Percentiles rank a stretch among this genome's conserved stretches.
Evolutionary conservation across 1,140 invertebrate species (phyloP).

Genomic region (Drosophila ironensis): DNA sequence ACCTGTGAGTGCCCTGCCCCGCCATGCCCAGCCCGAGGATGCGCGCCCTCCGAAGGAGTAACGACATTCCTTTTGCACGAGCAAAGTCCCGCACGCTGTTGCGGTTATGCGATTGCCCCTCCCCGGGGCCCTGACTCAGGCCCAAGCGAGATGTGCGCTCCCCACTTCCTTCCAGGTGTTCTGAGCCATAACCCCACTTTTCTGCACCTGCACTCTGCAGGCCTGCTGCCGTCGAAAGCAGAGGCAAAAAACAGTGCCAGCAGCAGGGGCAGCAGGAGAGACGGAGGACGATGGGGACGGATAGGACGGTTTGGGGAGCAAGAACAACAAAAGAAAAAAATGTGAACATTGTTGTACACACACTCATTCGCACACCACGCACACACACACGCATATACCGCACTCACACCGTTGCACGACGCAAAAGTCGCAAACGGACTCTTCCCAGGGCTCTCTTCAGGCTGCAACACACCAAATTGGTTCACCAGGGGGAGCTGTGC

Average conservation of each 20-base stretch:
- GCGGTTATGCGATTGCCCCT: conserved; percentile 26
- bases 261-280: conserved; percentile 10
- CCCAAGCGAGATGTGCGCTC: no score
- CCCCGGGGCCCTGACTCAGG: no score
- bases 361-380: conserved; percentile 31
- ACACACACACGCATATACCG: conserved; percentile 33
- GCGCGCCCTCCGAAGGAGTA: no score
- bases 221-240: no score
- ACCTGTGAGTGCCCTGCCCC: no score
- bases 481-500: not conserved
- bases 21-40: conserved; percentile 41
- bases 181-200: conserved; percentile 68
- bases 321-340: conserved; percentile 79
- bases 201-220: conserved; percentile 73
- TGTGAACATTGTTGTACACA: conserved; percentile 76
- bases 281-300: conserved; percentile 50
- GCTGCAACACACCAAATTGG: no score
- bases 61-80: no score
- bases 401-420: conserved; percentile 23
- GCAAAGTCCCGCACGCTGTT: no score
- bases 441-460: no score
- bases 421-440: conserved; percentile 64
- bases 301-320: conserved; percentile 72
- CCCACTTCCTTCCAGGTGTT: conserved; percentile 36
- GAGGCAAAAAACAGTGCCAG: no score